A percentile compares a stretch with the other conserved stretches of the same genome.
phyloP scores from a whole-genome alignment of 2,113 vertebrate species.

The Catharus bicknelli region DNA sequence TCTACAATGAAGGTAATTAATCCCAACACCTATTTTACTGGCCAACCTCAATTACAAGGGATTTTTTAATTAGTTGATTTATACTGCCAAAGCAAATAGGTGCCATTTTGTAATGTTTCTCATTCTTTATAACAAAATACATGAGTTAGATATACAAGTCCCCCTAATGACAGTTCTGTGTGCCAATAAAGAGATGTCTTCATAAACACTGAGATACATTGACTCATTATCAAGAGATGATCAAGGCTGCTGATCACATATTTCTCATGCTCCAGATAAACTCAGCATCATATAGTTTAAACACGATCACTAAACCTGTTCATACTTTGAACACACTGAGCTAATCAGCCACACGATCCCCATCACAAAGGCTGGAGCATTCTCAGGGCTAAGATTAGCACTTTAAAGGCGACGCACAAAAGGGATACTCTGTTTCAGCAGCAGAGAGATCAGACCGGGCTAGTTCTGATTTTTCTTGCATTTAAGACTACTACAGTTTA shows the following conservation, averaged over 20 bases:
- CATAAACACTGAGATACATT: background rate
- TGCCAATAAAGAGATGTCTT: background rate
- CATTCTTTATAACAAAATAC: background rate
- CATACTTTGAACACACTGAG: background rate
- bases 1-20: background rate
- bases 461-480: background rate
- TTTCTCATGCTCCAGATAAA: background rate
- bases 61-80: background rate
- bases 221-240: background rate
- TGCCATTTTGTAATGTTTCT: background rate
- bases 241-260: constrained; percentile 1
- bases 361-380: background rate
- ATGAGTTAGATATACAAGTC: background rate
- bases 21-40: background rate
- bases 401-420: background rate
- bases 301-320: background rate
- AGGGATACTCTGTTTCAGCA: background rate
- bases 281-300: background rate
- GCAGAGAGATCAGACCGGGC: background rate
- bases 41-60: background rate
- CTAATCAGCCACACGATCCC: background rate
- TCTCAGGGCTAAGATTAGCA: background rate
- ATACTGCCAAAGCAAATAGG: background rate
- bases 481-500: background rate
- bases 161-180: background rate